Base-by-base conservation (phyloP, 2,888 invertebrate species). In the Embidobia sp. region DNA sequence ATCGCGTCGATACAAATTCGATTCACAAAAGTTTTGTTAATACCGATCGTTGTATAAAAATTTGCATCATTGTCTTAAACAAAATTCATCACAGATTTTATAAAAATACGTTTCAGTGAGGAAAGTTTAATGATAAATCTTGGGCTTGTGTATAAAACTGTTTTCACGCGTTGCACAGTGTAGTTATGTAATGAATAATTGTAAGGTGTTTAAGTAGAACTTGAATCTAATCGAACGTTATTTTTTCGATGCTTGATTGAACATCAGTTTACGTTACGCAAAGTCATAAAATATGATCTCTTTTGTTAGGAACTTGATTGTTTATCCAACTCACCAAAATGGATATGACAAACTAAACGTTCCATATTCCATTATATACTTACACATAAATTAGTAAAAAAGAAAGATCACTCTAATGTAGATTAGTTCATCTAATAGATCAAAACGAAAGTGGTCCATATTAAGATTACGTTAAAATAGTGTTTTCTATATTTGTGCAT, bases 81-180 rank as follows among this genome's bases (percentile, higher is more conserved):
- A 35, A 51, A 55, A 42, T 26, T 49, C 31, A 69, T 69, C 69
- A 49, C 49, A 59, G 69, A 49, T 69, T 49, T 42, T 42, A 40
- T 13, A 15, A 53, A 63, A 48, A 37, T 55, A 44, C 10, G 22
- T 48, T 48, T 37, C 15, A n/a, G 35, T 26, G 26, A 53, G 44
- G 37, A 64, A 51, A 51, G 64, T 64, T 44, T 29, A 64, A 44
- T 44, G 19, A 64, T 51, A 53, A 44, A 27, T n/a, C 13, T 7
- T 31, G 26, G n/a, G 35, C 7, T 49, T 31, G 5, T 8, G n/a
- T 27, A 10, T 22, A 33, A 51, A 22, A 22, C 11, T n/a, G 15
- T n/a, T 40, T 59, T n/a, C 16, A 22, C 26, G 44, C 13, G 6
- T 46, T 59, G 3, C 46, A 27, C 13, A 40, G 7, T 8, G 15